Base-by-base conservation (phyloP, 2,888 invertebrate species). In the Mimas tiliae region DNA sequence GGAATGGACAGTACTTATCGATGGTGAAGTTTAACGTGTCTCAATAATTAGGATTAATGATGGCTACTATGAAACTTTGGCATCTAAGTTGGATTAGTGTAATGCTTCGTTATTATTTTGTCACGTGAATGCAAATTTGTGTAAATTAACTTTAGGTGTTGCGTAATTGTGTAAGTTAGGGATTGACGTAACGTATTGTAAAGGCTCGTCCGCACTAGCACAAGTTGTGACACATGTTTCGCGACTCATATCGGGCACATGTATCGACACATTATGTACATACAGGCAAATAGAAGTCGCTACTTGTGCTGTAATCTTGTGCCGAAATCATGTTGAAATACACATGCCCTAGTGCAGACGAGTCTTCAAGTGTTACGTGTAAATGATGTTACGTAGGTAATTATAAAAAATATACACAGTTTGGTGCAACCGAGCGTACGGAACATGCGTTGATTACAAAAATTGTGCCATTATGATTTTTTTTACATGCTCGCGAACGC, bases 381-480 rank as follows among this genome's bases (percentile, higher is more conserved):
- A 21, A 42, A n/a, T n/a, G 11, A 52, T 27, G 14, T 64, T 64
- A 45, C 33, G 8, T 47, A 21, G 27, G 53, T 45, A 47, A 42
- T 19, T 33, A 7, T 55, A 27, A 38, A 58, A 55, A 34, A 33
- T 34, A 58, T 58, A 58, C 58, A 58, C 58, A 42, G 71, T 75
- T 74, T 71, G 66, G 68, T 58, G 58, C 58, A 58, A 42, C 67
- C 68, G 71, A 68, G 68, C 67, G 69, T 79, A 74, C 72, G 65
- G 68, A 71, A 70, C 66, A 72, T 67, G 76, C 73, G 74, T 76
- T 74, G 74, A 81, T 81, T 87, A 90, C 89, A 89, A 91, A 90
- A 86, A 84, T 73, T 81, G 91, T 92, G 91, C 91, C 91, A 91
- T 92, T 87, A 83, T 82, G 80, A 65, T 58, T 82, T 84, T 1